These are phyloP conservation scores for Micropoecilia bifurca DNA, from an alignment of 2,797 vertebrate species.

Conservation along the genomic window DNA sequence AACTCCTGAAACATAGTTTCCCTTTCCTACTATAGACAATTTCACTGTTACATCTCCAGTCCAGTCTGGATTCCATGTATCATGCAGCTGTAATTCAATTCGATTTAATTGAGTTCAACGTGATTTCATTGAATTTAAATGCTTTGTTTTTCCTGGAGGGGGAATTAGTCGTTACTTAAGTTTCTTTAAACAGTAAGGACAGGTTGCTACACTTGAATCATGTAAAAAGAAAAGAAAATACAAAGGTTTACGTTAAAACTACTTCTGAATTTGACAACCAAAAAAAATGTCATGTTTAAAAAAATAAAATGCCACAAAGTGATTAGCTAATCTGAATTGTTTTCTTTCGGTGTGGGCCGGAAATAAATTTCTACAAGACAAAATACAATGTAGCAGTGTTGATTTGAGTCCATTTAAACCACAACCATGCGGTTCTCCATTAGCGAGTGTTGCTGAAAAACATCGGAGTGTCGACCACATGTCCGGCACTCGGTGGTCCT, in stretches of 20 bases:
- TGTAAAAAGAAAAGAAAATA: not conserved
- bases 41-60: not conserved
- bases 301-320: too few relatives aligned
- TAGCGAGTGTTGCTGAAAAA: too few relatives aligned
- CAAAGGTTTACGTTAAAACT: not conserved
- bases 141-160: not conserved
- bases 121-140: not conserved
- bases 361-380: too few relatives aligned
- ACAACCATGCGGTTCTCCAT: too few relatives aligned
- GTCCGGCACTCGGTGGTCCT: too few relatives aligned
- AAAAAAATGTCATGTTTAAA: not conserved
- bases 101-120: not conserved
- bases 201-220: not conserved
- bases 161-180: not conserved
- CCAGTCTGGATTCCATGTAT: not conserved
- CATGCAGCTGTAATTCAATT: not conserved
- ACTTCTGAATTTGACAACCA: not conserved
- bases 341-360: too few relatives aligned
- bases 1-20: not conserved
- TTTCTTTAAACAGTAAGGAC: not conserved
- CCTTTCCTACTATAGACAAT: not conserved
- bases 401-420: too few relatives aligned
- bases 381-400: too few relatives aligned
- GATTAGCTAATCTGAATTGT: too few relatives aligned
- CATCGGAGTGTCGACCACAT: too few relatives aligned